A percentile compares a stretch with the other conserved stretches of the same genome.
Conservation (phyloP, 2,797 vertebrate genomes). For the Bovichtus variegatus region DNA sequence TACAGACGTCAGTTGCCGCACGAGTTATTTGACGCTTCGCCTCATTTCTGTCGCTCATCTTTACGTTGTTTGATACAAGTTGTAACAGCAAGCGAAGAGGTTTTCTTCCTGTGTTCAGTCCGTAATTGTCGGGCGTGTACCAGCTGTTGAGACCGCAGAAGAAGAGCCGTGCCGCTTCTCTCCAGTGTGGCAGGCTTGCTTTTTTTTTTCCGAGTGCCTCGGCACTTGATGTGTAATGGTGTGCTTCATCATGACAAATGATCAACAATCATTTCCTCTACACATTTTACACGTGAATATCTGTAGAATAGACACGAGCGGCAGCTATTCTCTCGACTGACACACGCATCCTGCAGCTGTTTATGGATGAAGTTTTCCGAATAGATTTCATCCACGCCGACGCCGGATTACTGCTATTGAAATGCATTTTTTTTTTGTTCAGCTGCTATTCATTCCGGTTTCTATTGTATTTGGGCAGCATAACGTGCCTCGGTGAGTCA, state of each 20-base stretch:
- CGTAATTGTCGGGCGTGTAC: conserved; percentile 62
- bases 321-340: not conserved
- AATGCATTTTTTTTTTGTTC: conserved; percentile 24
- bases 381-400: conserved; percentile 30
- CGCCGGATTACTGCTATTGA: conserved; percentile 14
- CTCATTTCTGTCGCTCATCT: not conserved
- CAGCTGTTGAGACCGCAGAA: conserved; percentile 68
- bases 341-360: conserved; percentile 45
- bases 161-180: conserved; percentile 27
- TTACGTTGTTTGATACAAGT: conserved; percentile 33
- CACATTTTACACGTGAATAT: conserved; percentile 2
- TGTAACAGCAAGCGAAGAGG: not conserved
- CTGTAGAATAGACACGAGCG: not conserved
- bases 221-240: conserved; percentile 30
- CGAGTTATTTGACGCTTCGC: not conserved
- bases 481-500: conserved; percentile 7
- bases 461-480: conserved; percentile 19
- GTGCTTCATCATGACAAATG: conserved; percentile 17
- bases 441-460: not conserved
- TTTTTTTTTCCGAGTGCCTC: not conserved
- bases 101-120: conserved; percentile 6
- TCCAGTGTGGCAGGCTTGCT: conserved; percentile 4
- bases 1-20: not conserved
- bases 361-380: conserved; percentile 66
- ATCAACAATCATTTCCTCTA: not conserved